Percentiles rank a stretch among this genome's conserved stretches.
phyloP scores from a whole-genome alignment of 2,888 invertebrate genomes.

The Mimas tiliae region DNA sequence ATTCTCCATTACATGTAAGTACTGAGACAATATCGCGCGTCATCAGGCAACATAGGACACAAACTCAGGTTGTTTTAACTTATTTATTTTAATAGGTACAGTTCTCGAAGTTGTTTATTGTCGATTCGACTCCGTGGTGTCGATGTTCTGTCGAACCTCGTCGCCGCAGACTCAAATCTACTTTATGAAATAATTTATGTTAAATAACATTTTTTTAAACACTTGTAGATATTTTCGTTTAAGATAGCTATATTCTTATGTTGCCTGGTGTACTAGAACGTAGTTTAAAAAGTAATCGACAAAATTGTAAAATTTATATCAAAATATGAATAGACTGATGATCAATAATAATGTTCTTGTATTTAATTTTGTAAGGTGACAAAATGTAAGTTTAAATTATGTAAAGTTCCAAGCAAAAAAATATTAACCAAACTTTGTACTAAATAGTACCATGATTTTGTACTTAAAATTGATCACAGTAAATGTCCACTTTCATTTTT shows the following conservation, averaged over 20 bases:
- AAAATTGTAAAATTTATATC: conserved; percentile 83
- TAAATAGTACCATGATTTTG: conserved; percentile 67
- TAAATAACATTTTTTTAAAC: conserved; percentile 69
- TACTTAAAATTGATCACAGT: conserved; percentile 80
- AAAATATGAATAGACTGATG: conserved; percentile 84
- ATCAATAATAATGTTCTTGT: conserved; percentile 82
- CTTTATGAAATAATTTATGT: conserved; percentile 69
- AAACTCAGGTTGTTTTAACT: conserved; percentile 72
- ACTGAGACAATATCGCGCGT: conserved; percentile 74
- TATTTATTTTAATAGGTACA: conserved; percentile 75
- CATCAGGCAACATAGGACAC: conserved; percentile 77
- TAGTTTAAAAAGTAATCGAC: conserved; percentile 79
- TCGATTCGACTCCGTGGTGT: conserved; percentile 47
- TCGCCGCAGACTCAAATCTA: conserved; percentile 49
- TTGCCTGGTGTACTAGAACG: conserved; percentile 72
- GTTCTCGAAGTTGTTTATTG: conserved; percentile 50
- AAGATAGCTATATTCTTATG: conserved; percentile 69
- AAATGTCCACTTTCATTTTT: conserved; percentile 76
- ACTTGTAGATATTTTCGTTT: conserved; percentile 72
- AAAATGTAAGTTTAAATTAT: conserved; percentile 81
- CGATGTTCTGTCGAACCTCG: conserved; percentile 48
- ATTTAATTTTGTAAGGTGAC: conserved; percentile 84
- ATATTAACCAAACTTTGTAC: conserved; percentile 53
- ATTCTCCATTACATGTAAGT: conserved; percentile 82
- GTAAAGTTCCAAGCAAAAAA: conserved; percentile 63